These are phyloP conservation scores for Brachyrhaphis roseni DNA, from an alignment of 2,797 vertebrate genomes.

Conservation along the genomic window DNA sequence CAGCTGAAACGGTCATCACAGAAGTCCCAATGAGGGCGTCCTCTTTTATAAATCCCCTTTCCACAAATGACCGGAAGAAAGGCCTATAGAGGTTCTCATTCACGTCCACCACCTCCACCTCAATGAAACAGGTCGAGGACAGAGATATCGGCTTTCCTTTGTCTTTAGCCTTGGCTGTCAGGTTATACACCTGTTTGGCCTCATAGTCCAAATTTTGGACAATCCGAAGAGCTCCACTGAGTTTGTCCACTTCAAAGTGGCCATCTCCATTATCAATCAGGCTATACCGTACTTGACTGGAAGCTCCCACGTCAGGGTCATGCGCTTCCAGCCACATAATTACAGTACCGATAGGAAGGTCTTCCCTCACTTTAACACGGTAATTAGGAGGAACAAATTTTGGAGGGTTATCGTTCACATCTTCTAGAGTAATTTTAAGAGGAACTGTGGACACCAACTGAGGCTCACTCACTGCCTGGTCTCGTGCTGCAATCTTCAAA, in stretches of 20 bases:
- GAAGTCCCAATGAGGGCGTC: slow-evolving; percentile 88
- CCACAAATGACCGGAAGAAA: slow-evolving; percentile 88
- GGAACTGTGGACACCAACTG: slow-evolving; percentile 88
- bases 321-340: slow-evolving; percentile 95
- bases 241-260: slow-evolving; percentile 94
- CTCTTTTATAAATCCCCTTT: slow-evolving; percentile 93
- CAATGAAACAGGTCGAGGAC: slow-evolving; percentile 92
- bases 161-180: slow-evolving; percentile 95
- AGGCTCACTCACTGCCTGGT: slow-evolving; percentile 87
- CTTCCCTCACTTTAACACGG: slow-evolving; percentile 92
- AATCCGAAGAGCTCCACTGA: slow-evolving; percentile 92
- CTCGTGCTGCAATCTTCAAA: slow-evolving; percentile 90
- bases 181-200: slow-evolving; percentile 91
- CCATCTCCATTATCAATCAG: slow-evolving; percentile 90
- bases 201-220: slow-evolving; percentile 94
- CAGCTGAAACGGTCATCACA: slow-evolving; percentile 90
- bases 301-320: slow-evolving; percentile 90
- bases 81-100: slow-evolving; percentile 95
- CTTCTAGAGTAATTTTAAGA: slow-evolving; percentile 91
- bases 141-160: slow-evolving; percentile 93
- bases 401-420: slow-evolving; percentile 96
- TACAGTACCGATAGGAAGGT: slow-evolving; percentile 93
- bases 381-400: slow-evolving; percentile 93
- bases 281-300: slow-evolving; percentile 94
- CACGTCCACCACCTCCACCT: slow-evolving; percentile 94